A percentile compares a stretch with the other conserved stretches of the same genome.
Conservation (phyloP, 2,888 invertebrate genomes). For the Euplexia lucipara region DNA sequence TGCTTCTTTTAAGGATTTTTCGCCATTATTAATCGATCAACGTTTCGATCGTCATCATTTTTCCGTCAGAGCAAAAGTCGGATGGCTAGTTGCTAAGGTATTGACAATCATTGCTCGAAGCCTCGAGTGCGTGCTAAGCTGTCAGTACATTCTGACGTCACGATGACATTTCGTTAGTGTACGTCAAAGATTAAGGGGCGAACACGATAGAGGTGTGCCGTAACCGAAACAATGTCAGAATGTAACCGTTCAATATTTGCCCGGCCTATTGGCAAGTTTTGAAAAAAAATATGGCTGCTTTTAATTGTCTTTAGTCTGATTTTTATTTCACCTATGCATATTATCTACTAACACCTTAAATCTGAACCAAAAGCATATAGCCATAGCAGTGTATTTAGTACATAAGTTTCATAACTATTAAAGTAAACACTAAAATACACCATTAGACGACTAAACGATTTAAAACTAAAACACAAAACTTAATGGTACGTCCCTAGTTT, state of each 20-base stretch:
- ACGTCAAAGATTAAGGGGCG: conserved; percentile 26
- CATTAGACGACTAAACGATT: too few species aligned
- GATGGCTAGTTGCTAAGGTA: not conserved
- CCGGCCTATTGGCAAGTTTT: not conserved
- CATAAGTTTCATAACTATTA: too few species aligned
- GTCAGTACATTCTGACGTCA: conserved; percentile 38
- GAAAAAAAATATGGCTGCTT: not conserved
- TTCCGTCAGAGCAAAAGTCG: not conserved
- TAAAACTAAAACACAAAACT: conserved; percentile 3
- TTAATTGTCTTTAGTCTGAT: not conserved
- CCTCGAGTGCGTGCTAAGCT: conserved; percentile 26
- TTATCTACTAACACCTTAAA: too few species aligned
- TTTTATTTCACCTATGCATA: too few species aligned
- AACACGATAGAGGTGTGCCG: not conserved
- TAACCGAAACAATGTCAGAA: conserved; percentile 22
- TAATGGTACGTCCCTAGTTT: too few species aligned
- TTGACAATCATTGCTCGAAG: conserved; percentile 11
- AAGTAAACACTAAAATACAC: too few species aligned
- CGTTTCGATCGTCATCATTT: not conserved
- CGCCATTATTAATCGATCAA: not conserved
- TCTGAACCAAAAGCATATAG: too few species aligned
- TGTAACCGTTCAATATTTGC: conserved; percentile 5
- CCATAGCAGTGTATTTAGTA: too few species aligned
- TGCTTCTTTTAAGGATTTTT: conserved; percentile 9
- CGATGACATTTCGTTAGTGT: conserved; percentile 54